These are phyloP conservation scores for Leptestheria dahalacensis DNA, from an alignment of 1,140 invertebrate genomes.

Conservation along the genomic window DNA sequence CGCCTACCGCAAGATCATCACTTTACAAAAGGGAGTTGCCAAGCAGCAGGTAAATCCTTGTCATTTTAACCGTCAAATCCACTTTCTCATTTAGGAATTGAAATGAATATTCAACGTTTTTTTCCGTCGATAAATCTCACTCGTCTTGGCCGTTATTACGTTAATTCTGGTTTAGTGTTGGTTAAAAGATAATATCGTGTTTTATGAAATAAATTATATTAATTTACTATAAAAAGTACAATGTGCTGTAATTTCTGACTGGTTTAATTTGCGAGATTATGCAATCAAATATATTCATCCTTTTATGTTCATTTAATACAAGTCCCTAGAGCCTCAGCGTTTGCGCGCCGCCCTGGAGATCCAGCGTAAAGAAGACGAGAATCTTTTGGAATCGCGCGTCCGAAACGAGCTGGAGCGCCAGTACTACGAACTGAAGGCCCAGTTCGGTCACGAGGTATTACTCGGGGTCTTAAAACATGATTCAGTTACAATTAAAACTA, in stretches of 20 bases:
- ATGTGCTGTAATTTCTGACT: no score
- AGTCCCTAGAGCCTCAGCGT: conserved; percentile 17
- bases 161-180: no score
- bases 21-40: conserved; percentile 21
- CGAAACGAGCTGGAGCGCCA: conserved; percentile 13
- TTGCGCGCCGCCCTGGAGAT: conserved; percentile 16
- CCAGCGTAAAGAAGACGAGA: conserved; percentile 14
- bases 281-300: no score
- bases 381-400: conserved; percentile 3
- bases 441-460: conserved; percentile 6
- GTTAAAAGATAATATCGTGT: no score
- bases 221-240: no score
- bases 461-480: no score
- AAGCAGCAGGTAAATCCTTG: conserved; percentile 20
- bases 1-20: conserved; percentile 28
- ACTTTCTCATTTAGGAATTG: neutral
- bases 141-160: no score
- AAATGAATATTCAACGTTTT: no score
- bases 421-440: conserved; percentile 10
- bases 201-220: no score
- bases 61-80: neutral
- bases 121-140: no score
- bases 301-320: neutral
- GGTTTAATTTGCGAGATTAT: no score
- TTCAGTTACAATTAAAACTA: no score